Evolutionary conservation across 2,797 vertebrate species (phyloP).

Genomic region (Macropus fuliginosus): DNA sequence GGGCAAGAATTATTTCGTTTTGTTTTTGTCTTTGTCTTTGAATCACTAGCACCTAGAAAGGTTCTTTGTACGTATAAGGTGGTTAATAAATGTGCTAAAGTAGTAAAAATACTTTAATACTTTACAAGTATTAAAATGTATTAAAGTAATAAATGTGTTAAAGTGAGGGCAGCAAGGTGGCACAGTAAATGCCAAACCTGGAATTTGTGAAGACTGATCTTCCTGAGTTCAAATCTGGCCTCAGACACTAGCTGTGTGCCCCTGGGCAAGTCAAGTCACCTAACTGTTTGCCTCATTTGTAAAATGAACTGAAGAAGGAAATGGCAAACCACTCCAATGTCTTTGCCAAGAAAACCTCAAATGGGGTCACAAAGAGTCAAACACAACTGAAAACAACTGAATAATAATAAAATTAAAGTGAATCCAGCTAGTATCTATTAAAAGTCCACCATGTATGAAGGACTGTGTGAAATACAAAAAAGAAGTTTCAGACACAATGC

Average conservation of each 20-base stretch:
- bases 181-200: neutral
- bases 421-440: neutral
- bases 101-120: too few relatives aligned
- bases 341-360: neutral
- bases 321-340: neutral
- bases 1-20: neutral
- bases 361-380: neutral
- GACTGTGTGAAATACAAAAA: neutral
- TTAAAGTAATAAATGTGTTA: neutral
- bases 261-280: too few relatives aligned
- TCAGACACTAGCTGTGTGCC: neutral
- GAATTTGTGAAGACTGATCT: neutral
- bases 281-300: neutral
- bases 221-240: neutral
- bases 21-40: neutral
- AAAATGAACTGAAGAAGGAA: neutral
- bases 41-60: neutral
- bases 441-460: neutral
- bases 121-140: too few relatives aligned
- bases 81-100: neutral
- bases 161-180: neutral
- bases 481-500: neutral
- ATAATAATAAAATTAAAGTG: neutral
- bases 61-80: neutral
- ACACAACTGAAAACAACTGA: neutral